These are phyloP conservation scores for Bombus superbus DNA, from an alignment of 1,140 invertebrate species.

Conservation along the genomic window DNA sequence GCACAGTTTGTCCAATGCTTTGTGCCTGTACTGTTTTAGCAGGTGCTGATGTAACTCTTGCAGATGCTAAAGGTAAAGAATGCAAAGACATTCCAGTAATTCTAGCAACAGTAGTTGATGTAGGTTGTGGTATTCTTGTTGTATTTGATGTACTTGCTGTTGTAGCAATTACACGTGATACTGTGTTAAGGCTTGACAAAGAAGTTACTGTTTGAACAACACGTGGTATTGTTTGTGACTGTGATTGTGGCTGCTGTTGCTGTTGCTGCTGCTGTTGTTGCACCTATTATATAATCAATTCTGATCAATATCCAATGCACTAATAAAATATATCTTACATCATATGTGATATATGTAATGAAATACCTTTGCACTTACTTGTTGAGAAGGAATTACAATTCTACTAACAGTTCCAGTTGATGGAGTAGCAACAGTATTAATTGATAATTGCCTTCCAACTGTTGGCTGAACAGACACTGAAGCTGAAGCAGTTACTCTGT, in stretches of 20 bases:
- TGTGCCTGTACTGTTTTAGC: constrained; percentile 68
- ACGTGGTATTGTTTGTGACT: constrained; percentile 65
- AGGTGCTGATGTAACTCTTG: constrained; percentile 71
- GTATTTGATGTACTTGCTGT: constrained; percentile 75
- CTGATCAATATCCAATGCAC: neutral
- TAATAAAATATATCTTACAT: neutral
- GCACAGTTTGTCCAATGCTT: constrained; percentile 73
- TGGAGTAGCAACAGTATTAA: constrained; percentile 74
- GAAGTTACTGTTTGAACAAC: constrained; percentile 80
- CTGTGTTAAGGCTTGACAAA: constrained; percentile 74
- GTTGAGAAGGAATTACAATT: constrained; percentile 79
- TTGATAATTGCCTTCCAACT: constrained; percentile 74
- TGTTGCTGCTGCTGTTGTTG: constrained; percentile 35
- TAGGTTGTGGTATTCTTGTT: constrained; percentile 73
- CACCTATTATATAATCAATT: constrained; percentile 3
- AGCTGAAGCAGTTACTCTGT: constrained; percentile 76
- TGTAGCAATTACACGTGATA: constrained; percentile 77
- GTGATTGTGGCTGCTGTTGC: constrained; percentile 42
- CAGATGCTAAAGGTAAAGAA: constrained; percentile 75
- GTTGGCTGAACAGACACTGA: constrained; percentile 73
- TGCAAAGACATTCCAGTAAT: constrained; percentile 81
- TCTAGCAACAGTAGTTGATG: constrained; percentile 75
- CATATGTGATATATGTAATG: neutral
- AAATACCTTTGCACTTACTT: constrained; percentile 61
- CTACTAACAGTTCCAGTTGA: constrained; percentile 74